A percentile compares a stretch with the other conserved stretches of the same genome.
These are phyloP conservation scores for Lepidurus apus DNA, from an alignment of 1,140 invertebrate genomes.

Conservation along the genomic window DNA sequence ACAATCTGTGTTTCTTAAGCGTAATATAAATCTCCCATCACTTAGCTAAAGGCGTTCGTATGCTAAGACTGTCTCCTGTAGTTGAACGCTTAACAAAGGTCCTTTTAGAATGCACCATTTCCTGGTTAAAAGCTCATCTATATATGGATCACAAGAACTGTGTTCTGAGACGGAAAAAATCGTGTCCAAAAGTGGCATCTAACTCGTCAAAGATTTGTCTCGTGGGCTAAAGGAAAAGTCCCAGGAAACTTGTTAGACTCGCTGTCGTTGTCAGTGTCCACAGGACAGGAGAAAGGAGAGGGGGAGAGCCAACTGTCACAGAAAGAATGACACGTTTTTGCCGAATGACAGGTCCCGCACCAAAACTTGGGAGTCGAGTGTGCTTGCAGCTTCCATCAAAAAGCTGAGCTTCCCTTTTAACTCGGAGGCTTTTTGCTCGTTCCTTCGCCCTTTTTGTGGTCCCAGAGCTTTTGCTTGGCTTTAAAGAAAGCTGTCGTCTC, in stretches of 20 bases:
- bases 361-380: neutral
- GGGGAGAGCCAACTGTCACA: slow-evolving; percentile 1
- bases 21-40: too few relatives aligned
- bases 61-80: too few relatives aligned
- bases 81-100: too few relatives aligned
- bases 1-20: too few relatives aligned
- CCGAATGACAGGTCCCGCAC: neutral
- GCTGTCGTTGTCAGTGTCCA: neutral
- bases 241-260: slow-evolving; percentile 9
- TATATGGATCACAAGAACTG: too few relatives aligned
- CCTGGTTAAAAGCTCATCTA: too few relatives aligned
- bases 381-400: neutral
- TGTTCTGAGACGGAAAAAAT: neutral
- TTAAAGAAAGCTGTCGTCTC: neutral
- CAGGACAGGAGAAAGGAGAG: neutral
- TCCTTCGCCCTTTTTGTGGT: neutral
- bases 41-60: too few relatives aligned
- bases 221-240: neutral
- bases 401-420: neutral
- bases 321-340: slow-evolving; percentile 5
- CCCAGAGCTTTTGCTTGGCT: neutral
- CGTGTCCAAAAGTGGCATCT: neutral
- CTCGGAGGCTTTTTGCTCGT: neutral
- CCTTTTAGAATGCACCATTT: too few relatives aligned
- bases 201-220: slow-evolving; percentile 19